phyloP scores from a whole-genome alignment of 1,140 invertebrate genomes.

The Pogonomyrmex californicus region DNA sequence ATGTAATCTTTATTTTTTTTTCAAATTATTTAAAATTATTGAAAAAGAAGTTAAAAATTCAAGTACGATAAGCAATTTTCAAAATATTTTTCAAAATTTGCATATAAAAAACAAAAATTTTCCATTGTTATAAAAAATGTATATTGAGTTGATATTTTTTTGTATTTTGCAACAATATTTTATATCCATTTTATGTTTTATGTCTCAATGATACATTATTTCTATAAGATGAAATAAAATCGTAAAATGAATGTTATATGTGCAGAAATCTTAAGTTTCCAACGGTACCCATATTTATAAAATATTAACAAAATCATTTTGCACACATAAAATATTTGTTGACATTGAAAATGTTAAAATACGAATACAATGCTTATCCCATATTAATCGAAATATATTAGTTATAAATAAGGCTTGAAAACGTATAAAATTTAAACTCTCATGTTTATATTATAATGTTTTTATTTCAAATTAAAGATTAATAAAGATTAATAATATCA shows the following conservation, averaged over 20 bases:
- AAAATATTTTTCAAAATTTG: not conserved
- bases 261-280: not conserved
- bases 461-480: constrained; percentile 4
- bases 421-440: not conserved
- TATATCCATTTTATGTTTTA: not conserved
- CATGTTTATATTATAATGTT: not conserved
- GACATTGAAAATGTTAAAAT: constrained; percentile 9
- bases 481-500: not conserved
- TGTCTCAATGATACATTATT: not conserved
- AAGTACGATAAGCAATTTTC: not conserved
- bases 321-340: not conserved
- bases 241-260: not conserved
- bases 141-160: not conserved
- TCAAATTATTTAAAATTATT: not conserved
- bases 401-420: not conserved
- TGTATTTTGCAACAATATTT: not conserved
- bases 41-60: not conserved
- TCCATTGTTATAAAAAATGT: constrained; percentile 1
- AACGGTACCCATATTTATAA: not conserved
- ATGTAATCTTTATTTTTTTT: not conserved
- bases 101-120: not conserved
- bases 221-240: not conserved
- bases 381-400: not conserved
- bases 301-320: not conserved
- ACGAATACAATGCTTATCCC: constrained; percentile 21